A percentile compares a stretch with the other conserved stretches of the same genome.
These are phyloP conservation scores for Triplophysa yarkandensis DNA, from an alignment of 2,797 vertebrate species.

Conservation along the genomic window DNA sequence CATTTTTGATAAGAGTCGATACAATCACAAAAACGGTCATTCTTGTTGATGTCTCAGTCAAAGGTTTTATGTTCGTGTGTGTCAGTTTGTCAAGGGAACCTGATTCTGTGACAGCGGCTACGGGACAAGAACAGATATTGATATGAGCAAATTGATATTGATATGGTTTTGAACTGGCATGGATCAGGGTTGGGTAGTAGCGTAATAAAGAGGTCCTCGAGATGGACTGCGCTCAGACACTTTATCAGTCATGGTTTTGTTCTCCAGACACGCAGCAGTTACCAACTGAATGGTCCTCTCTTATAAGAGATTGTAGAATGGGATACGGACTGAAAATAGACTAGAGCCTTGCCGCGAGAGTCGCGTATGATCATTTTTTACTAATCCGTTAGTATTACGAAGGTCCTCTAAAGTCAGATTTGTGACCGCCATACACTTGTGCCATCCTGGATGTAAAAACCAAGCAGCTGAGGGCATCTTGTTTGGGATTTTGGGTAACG, in stretches of 20 bases:
- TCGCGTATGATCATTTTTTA: too few relatives aligned
- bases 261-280: neutral
- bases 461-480: conserved; percentile 61
- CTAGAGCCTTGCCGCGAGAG: neutral
- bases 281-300: neutral
- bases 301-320: neutral
- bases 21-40: conserved; percentile 83
- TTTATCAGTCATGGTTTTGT: conserved; percentile 66
- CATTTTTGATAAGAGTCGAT: conserved; percentile 97
- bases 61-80: conserved; percentile 67
- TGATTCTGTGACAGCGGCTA: conserved; percentile 78
- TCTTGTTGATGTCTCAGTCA: conserved; percentile 85
- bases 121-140: conserved; percentile 91
- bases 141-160: conserved; percentile 98
- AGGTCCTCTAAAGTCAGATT: conserved; percentile 54
- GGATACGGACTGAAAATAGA: neutral
- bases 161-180: conserved; percentile 89
- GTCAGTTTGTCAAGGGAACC: conserved; percentile 65
- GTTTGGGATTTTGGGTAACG: conserved; percentile 72
- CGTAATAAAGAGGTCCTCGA: conserved; percentile 81
- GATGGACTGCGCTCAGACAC: conserved; percentile 69
- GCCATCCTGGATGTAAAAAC: conserved; percentile 25
- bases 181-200: conserved; percentile 82
- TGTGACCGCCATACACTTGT: conserved; percentile 40
- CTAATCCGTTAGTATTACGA: too few relatives aligned